Conservation (phyloP, 2,113 vertebrate species). For the Salvator merianae region DNA sequence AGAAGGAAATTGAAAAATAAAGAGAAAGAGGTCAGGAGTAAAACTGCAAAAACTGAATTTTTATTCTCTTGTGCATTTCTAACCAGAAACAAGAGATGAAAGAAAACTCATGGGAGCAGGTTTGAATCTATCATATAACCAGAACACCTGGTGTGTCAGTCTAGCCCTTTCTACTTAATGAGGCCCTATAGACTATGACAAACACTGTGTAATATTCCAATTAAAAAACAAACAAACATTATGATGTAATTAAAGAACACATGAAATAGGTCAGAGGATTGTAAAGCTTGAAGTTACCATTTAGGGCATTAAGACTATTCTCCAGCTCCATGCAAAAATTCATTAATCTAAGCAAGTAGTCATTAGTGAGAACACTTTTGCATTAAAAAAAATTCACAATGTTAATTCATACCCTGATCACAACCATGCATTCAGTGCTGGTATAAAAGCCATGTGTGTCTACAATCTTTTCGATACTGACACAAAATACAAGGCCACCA, state of each 20-base stretch:
- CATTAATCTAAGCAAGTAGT: neutral
- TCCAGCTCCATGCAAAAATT: too few relatives aligned
- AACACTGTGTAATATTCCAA: neutral
- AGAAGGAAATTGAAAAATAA: neutral
- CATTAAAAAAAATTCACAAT: neutral
- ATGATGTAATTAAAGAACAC: neutral
- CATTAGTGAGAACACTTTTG: neutral
- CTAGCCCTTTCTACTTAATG: neutral
- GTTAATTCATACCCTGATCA: too few relatives aligned
- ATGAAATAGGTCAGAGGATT: neutral
- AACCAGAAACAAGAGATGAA: slow-evolving; percentile 4
- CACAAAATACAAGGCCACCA: too few relatives aligned
- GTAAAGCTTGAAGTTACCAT: too few relatives aligned
- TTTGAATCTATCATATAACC: neutral
- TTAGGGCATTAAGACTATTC: too few relatives aligned
- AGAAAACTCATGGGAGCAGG: neutral
- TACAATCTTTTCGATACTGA: too few relatives aligned
- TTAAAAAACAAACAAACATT: neutral
- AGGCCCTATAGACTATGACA: neutral
- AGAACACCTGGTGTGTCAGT: neutral
- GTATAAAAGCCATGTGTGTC: too few relatives aligned
- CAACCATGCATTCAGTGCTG: neutral
- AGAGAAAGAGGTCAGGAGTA: neutral
- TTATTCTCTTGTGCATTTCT: slow-evolving; percentile 6
- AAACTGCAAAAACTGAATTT: neutral